These are phyloP conservation scores for Stenoptilia bipunctidactyla DNA, from an alignment of 2,888 invertebrate species.

Conservation along the genomic window DNA sequence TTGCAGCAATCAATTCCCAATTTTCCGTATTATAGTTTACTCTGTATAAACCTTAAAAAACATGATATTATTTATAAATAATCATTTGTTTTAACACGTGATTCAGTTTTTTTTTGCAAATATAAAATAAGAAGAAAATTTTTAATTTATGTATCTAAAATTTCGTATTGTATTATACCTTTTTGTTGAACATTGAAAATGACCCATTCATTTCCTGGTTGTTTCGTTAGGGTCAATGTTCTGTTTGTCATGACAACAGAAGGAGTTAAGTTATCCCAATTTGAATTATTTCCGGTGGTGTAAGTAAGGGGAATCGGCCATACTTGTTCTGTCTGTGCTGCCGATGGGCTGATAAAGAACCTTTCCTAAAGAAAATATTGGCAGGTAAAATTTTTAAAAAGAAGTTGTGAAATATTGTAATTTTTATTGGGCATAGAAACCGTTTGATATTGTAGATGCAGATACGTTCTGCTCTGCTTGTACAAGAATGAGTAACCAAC, in stretches of 20 bases:
- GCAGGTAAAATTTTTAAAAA: too few species aligned
- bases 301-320: conserved; percentile 60
- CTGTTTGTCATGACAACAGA: conserved; percentile 28
- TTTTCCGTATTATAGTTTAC: conserved; percentile 74
- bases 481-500: too few species aligned
- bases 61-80: background rate
- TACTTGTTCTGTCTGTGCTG: conserved; percentile 27
- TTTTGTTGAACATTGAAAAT: conserved; percentile 73
- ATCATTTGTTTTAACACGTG: too few species aligned
- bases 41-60: conserved; percentile 71
- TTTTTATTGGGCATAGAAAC: too few species aligned
- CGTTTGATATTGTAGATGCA: too few species aligned
- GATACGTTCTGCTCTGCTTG: too few species aligned
- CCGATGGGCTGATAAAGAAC: conserved; percentile 38
- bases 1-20: conserved; percentile 63
- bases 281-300: conserved; percentile 40
- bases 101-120: too few species aligned
- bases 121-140: too few species aligned
- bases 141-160: background rate
- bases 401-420: too few species aligned
- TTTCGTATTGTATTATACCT: conserved; percentile 32
- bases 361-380: conserved; percentile 39
- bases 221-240: conserved; percentile 24
- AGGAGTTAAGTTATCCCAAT: conserved; percentile 38
- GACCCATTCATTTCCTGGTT: conserved; percentile 62